phyloP scores from a whole-genome alignment of 2,888 invertebrate genomes.

The Xylota segnis region DNA sequence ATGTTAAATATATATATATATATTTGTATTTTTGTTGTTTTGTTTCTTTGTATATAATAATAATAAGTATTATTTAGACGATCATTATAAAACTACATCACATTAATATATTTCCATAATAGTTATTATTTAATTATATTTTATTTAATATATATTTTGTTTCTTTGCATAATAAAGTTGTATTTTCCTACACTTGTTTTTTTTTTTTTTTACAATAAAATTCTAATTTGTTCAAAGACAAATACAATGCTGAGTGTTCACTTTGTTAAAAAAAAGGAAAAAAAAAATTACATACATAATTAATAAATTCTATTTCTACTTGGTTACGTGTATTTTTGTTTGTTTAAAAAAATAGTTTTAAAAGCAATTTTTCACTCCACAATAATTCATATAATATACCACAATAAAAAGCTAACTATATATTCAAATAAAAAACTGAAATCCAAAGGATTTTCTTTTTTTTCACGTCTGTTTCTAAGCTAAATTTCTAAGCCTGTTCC shows the following conservation, averaged over 20 bases:
- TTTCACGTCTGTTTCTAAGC: neutral
- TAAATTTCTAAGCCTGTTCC: neutral
- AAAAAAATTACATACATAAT: constrained; percentile 26
- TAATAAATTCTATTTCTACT: constrained; percentile 34
- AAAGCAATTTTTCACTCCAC: constrained; percentile 71
- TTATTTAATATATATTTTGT: constrained; percentile 41
- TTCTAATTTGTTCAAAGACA: constrained; percentile 73
- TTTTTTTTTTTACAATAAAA: constrained; percentile 59
- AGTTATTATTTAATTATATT: constrained; percentile 68
- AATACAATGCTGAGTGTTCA: constrained; percentile 59
- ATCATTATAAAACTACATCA: constrained; percentile 77
- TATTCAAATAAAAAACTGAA: constrained; percentile 36
- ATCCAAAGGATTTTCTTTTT: constrained; percentile 38
- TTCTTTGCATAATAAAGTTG: constrained; percentile 58
- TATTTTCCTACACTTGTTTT: constrained; percentile 41
- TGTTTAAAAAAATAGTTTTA: constrained; percentile 35
- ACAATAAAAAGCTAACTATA: constrained; percentile 68
- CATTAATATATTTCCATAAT: constrained; percentile 77
- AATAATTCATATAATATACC: constrained; percentile 54
- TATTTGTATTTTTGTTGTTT: constrained; percentile 59
- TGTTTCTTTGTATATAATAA: constrained; percentile 68
- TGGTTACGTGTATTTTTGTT: constrained; percentile 54
- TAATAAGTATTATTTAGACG: constrained; percentile 75
- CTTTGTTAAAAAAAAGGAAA: constrained; percentile 15
- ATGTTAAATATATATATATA: constrained; percentile 68